These are phyloP conservation scores for Platichthys flesus DNA, from an alignment of 2,113 vertebrate species.

Conservation along the genomic window DNA sequence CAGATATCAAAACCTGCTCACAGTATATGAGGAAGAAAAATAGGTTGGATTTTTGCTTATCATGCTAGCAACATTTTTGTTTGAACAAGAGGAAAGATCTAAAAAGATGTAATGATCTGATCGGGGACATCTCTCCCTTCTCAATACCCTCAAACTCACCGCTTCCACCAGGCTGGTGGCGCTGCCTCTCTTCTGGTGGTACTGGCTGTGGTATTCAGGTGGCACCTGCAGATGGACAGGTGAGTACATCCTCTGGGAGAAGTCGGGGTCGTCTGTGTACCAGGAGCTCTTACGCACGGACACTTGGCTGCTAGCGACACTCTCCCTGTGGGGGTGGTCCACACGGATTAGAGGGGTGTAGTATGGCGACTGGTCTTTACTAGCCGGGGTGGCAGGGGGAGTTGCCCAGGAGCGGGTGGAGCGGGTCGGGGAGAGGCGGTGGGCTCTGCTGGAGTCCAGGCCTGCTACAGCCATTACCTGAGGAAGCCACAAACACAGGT, in stretches of 20 bases:
- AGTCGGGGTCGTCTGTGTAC: constrained; percentile 95
- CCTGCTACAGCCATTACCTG: constrained; percentile 99
- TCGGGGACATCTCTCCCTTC: background rate
- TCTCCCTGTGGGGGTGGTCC: constrained; percentile 89
- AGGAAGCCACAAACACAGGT: background rate
- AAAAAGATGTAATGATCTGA: background rate
- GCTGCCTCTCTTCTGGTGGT: constrained; percentile 96
- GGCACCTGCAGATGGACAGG: constrained; percentile 94
- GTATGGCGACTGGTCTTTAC: constrained; percentile 88
- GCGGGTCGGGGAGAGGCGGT: constrained; percentile 92
- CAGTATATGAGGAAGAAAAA: constrained; percentile 6
- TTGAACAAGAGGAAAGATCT: background rate
- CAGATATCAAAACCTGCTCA: constrained; percentile 95
- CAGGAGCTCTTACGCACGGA: constrained; percentile 94
- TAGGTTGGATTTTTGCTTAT: constrained; percentile 6
- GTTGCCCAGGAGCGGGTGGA: constrained; percentile 97
- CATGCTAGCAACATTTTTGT: constrained; percentile 4
- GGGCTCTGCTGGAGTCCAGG: constrained; percentile 94
- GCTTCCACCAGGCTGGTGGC: constrained; percentile 97
- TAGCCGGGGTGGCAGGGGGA: constrained; percentile 92
- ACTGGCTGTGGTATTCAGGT: constrained; percentile 89
- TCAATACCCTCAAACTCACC: constrained; percentile 81
- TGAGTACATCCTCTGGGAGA: constrained; percentile 90
- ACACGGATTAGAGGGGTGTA: constrained; percentile 97
- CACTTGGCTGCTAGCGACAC: constrained; percentile 87